Base-by-base conservation (phyloP, 92 coral and sea anemone species). In the Palythoa caribaeorum region DNA sequence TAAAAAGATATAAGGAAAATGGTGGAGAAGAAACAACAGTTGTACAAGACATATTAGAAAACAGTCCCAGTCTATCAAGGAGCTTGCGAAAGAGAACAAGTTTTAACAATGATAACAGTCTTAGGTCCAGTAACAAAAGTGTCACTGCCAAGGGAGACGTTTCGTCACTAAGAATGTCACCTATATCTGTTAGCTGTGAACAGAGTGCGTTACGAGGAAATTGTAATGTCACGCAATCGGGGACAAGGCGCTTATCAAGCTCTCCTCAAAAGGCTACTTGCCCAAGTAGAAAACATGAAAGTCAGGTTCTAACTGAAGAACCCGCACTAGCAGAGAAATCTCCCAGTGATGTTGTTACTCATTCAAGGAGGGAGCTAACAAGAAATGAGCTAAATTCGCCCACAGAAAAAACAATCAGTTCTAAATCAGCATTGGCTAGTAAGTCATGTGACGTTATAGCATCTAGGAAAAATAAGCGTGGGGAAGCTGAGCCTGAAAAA, bases 311-410 rank as follows among this genome's bases (percentile, higher is more conserved):
- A 55, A 9, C 73, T 9, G 44, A 20, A 65, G 62, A 62, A 39
- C 2, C 14, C 19, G 35, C 53, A 9, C 17, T 28, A 47, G 9
- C 39, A 38, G 28, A 19, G 19, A 63, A 62, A 36, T n/a, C 36
- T 80, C 0, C 15, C 12, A 19, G 62, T 80, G 40, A 19, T 20
- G 40, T 38, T 20, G 37, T 4, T 65, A 6, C 75, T 19, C 36
- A 39, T 80, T 65, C 74, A 28, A 66, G 73, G 60, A 81, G 59
- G 60, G n/a, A 48, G 13, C 62, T 13, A 47, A 65, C 62, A 63
- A 66, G 86, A 44, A 38, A 48, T 40, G 39, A 39, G 16, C 73
- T 20, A 35, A 53, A 16, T 14, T 1, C 76, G 44, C 76, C 74
- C 10, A 8, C 47, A 40, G 76, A 40, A 53, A 81, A 12, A 81